These are phyloP conservation scores for Cairina moschata DNA, from an alignment of 2,113 vertebrate genomes.

Conservation along the genomic window DNA sequence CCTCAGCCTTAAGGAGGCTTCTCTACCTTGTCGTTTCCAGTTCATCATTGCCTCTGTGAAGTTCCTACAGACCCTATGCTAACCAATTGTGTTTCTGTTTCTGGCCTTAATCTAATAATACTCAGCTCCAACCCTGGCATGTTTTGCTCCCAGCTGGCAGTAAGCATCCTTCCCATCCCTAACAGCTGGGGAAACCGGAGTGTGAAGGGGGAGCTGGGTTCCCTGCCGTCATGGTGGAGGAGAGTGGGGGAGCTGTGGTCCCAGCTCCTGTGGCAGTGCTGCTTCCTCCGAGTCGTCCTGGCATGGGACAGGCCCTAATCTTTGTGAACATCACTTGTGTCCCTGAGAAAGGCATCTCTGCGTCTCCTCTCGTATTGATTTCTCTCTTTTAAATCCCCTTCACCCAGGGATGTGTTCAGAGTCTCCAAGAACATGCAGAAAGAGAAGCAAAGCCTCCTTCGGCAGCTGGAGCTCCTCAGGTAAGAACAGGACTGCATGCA, in stretches of 20 bases:
- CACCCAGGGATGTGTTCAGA: conserved; percentile 83
- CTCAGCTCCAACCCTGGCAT: background rate
- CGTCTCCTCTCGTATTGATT: background rate
- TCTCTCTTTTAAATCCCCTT: background rate
- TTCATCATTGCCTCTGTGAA: background rate
- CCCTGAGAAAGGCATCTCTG: background rate
- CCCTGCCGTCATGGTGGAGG: background rate
- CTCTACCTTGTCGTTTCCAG: background rate
- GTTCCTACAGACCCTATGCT: background rate
- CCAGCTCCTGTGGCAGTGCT: background rate
- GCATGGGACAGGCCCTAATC: background rate
- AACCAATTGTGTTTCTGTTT: background rate
- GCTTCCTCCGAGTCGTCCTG: background rate
- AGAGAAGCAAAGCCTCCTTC: conserved; percentile 91
- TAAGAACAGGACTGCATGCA: conserved; percentile 40
- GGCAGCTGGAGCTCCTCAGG: conserved; percentile 93
- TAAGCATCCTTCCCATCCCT: background rate
- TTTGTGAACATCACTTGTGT: background rate
- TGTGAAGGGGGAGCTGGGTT: background rate
- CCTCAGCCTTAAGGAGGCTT: background rate
- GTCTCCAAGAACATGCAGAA: conserved; percentile 97
- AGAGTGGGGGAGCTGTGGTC: background rate
- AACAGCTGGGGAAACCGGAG: background rate
- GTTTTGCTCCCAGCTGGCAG: background rate
- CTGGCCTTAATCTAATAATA: background rate